Evolutionary conservation across 1,140 invertebrate species (phyloP).

Genomic region (Bombus terrestris): DNA sequence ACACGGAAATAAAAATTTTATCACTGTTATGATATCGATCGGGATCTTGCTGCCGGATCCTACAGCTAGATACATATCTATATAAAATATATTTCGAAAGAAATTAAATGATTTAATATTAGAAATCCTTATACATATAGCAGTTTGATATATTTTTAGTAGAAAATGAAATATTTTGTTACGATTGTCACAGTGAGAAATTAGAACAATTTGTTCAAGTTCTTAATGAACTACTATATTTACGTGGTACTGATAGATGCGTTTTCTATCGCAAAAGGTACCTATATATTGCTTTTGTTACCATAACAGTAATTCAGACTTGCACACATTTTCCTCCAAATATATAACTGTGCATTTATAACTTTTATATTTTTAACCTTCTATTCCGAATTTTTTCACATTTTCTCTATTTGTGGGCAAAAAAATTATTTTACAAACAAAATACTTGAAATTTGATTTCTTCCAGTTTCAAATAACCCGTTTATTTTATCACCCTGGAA

Average conservation of each 20-base stretch:
- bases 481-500: background rate
- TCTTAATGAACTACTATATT: background rate
- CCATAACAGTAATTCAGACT: background rate
- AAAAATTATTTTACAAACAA: background rate
- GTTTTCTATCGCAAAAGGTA: background rate
- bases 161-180: background rate
- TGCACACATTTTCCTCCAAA: background rate
- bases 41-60: too few relatives aligned
- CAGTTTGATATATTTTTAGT: background rate
- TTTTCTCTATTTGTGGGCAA: background rate
- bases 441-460: background rate
- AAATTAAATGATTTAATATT: background rate
- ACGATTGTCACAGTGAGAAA: background rate
- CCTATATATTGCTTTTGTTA: background rate
- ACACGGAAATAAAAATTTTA: too few relatives aligned
- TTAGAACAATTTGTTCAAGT: background rate
- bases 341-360: background rate
- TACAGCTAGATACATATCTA: background rate
- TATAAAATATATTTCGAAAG: background rate
- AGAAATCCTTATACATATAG: background rate
- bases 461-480: background rate
- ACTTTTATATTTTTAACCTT: background rate
- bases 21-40: too few relatives aligned
- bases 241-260: background rate
- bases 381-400: too few relatives aligned